A percentile compares a stretch with the other conserved stretches of the same genome.
phyloP scores from a whole-genome alignment of 2,113 vertebrate species.

The Bubo scandiacus region DNA sequence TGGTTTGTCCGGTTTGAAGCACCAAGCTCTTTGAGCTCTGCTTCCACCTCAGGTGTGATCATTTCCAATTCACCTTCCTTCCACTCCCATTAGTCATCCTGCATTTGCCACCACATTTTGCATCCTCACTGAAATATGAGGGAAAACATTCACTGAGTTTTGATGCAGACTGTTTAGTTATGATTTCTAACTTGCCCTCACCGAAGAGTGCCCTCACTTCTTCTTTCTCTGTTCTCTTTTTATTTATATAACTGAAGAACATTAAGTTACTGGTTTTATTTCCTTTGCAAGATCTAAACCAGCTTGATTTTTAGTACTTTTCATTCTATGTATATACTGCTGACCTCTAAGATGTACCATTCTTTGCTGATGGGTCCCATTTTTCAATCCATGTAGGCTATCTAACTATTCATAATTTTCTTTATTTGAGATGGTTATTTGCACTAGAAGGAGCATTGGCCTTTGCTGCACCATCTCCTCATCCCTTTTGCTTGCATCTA shows the following conservation, averaged over 20 bases:
- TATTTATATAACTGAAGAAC: not conserved
- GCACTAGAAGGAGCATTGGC: not conserved
- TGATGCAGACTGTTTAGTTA: not conserved
- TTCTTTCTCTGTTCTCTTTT: constrained; percentile 41
- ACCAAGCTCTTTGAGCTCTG: not conserved
- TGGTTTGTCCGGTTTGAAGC: not conserved
- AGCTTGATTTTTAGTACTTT: not conserved
- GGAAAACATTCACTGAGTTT: not conserved
- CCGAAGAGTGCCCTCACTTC: not conserved
- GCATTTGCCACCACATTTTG: not conserved
- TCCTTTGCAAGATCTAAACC: not conserved
- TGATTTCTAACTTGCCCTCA: not conserved
- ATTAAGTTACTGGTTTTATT: not conserved
- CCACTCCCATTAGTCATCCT: not conserved
- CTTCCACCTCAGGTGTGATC: not conserved
- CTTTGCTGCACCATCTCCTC: not conserved
- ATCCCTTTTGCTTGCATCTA: not conserved
- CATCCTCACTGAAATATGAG: not conserved
- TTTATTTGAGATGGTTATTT: not conserved
- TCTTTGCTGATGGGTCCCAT: not conserved
- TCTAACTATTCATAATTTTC: not conserved
- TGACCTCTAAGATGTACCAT: not conserved
- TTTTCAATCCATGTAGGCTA: not conserved
- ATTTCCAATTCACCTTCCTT: not conserved
- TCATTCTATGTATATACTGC: not conserved